A percentile compares a stretch with the other conserved stretches of the same genome.
These are phyloP conservation scores for Salpingus planirostris DNA, from an alignment of 2,888 invertebrate genomes.

Conservation along the genomic window DNA sequence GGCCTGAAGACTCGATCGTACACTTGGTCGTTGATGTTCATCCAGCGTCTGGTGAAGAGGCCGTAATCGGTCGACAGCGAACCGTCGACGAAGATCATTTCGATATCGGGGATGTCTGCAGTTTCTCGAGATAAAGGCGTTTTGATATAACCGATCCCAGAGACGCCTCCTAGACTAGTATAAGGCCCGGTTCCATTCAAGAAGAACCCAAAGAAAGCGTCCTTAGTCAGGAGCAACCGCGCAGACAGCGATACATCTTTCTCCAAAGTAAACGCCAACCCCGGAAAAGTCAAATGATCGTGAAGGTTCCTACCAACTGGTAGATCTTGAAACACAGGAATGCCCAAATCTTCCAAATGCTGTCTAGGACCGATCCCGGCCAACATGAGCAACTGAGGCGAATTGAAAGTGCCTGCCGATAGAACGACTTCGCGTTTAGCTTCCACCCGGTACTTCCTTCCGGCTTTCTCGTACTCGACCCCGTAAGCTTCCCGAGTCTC, in stretches of 20 bases:
- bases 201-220: constrained; percentile 36
- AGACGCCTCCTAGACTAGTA: constrained; percentile 44
- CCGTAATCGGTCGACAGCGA: constrained; percentile 51
- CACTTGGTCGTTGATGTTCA: constrained; percentile 37
- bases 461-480: constrained; percentile 35
- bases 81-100: constrained; percentile 42
- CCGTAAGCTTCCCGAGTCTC: constrained; percentile 41
- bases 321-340: constrained; percentile 52
- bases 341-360: constrained; percentile 49
- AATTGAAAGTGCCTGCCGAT: constrained; percentile 59
- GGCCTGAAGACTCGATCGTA: constrained; percentile 39
- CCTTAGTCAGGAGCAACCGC: constrained; percentile 14
- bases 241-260: constrained; percentile 22
- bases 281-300: constrained; percentile 58
- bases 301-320: constrained; percentile 59
- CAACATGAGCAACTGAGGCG: constrained; percentile 65
- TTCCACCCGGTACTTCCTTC: constrained; percentile 22
- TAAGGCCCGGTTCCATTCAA: constrained; percentile 46
- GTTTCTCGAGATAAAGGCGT: constrained; percentile 29
- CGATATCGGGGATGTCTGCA: constrained; percentile 31
- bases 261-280: constrained; percentile 47
- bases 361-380: constrained; percentile 57
- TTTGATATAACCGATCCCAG: constrained; percentile 30
- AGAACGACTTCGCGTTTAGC: constrained; percentile 49
- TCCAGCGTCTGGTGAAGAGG: constrained; percentile 17